A percentile compares a stretch with the other conserved stretches of the same genome.
Evolutionary conservation across 2,888 invertebrate genomes (phyloP).

Genomic region (Tachina grossa): DNA sequence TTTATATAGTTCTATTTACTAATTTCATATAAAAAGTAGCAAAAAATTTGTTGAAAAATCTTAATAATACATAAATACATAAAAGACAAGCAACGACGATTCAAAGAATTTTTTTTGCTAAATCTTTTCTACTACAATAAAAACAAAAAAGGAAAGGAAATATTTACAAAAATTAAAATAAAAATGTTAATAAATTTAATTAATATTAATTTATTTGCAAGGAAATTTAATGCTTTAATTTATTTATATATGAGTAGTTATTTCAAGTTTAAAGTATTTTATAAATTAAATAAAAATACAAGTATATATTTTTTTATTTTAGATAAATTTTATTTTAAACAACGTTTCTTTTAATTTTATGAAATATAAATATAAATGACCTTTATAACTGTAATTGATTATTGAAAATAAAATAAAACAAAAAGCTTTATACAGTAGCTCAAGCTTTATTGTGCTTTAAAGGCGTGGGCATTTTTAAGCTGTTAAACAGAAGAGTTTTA

Average conservation of each 20-base stretch:
- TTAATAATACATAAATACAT: conserved; percentile 31
- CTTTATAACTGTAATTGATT: conserved; percentile 15
- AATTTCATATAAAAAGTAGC: background rate
- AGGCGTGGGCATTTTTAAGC: too few species aligned
- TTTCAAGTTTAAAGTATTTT: conserved; percentile 54
- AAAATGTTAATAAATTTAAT: conserved; percentile 21
- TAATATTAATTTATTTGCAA: conserved; percentile 27
- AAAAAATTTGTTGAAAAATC: conserved; percentile 18
- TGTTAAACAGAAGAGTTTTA: too few species aligned
- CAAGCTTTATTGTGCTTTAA: too few species aligned
- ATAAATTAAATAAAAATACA: conserved; percentile 10
- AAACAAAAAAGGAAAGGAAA: background rate
- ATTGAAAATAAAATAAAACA: conserved; percentile 4
- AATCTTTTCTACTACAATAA: conserved; percentile 46
- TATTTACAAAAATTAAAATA: conserved; percentile 20
- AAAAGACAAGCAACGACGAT: conserved; percentile 65
- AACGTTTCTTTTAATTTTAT: conserved; percentile 30
- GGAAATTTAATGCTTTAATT: conserved; percentile 62
- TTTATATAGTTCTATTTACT: background rate
- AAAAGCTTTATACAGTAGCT: too few species aligned
- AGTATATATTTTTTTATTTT: conserved; percentile 31
- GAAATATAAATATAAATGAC: conserved; percentile 23
- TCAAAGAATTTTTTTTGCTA: conserved; percentile 59
- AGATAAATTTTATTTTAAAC: conserved; percentile 38
- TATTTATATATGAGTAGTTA: conserved; percentile 43